A percentile compares a stretch with the other conserved stretches of the same genome.
phyloP scores from a whole-genome alignment of 2,888 invertebrate species.

The Drosophila subsilvestris region DNA sequence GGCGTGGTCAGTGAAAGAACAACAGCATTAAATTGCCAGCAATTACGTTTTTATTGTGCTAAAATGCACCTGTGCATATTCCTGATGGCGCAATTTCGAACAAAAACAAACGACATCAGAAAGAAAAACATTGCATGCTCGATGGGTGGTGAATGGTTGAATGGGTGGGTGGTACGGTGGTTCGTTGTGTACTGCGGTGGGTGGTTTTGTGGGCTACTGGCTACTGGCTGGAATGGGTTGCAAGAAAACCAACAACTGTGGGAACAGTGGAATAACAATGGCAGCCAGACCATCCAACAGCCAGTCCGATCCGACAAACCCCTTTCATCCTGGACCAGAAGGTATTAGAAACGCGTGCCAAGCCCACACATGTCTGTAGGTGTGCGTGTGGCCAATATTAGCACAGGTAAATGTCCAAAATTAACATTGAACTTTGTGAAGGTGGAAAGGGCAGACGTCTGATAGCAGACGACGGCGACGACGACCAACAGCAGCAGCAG shows the following conservation, averaged over 20 bases:
- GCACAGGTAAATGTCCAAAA: conserved; percentile 78
- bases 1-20: conserved; percentile 48
- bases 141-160: conserved; percentile 3
- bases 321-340: conserved; percentile 1
- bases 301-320: no score
- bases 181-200: conserved; percentile 6
- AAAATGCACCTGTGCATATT: conserved; percentile 80
- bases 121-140: conserved; percentile 72
- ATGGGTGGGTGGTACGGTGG: background rate
- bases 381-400: conserved; percentile 68
- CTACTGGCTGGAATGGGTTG: background rate
- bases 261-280: conserved; percentile 73
- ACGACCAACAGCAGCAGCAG: no score
- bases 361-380: conserved; percentile 25
- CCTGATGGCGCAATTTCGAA: conserved; percentile 81
- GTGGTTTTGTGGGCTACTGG: background rate
- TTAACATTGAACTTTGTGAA: conserved; percentile 78
- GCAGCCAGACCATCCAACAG: conserved; percentile 25
- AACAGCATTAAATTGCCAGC: conserved; percentile 77
- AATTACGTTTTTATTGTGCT: conserved; percentile 81
- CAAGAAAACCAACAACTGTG: conserved; percentile 75
- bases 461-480: conserved; percentile 2
- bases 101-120: conserved; percentile 79
- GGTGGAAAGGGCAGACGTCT: conserved; percentile 41
- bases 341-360: conserved; percentile 60